Base-by-base conservation (phyloP, 2,113 vertebrate species). In the Tylochromis polylepis region DNA sequence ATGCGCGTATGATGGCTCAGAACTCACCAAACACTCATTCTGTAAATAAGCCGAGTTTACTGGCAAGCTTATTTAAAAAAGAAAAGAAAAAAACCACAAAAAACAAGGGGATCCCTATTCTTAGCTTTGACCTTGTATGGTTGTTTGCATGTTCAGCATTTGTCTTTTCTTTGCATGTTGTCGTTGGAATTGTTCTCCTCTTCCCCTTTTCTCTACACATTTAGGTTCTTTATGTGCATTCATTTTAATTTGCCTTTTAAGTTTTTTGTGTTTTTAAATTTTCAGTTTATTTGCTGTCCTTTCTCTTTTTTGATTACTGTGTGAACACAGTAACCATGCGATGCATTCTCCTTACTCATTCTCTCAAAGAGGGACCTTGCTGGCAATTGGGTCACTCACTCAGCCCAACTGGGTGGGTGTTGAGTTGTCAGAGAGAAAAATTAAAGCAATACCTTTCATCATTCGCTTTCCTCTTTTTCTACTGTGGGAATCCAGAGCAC, bases 381-480 rank as follows among this genome's bases (percentile, higher is more conserved):
- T 96, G 96, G 96, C 58, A 83, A 87, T 91, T 67, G 88, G 93
- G 81, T 91, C 84, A 67, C 93, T 91, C 94, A 65, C 88, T 94
- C 93, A 93, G 90, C 94, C 93, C 83, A 36, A 85, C 88, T 58
- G 92, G 90, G 91, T 85, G 87, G 95, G 89, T 4, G 85, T 67
- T 31, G 86, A 97, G 79, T 96, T 94, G 93, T 94, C 95, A 95
- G 95, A 97, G 96, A 97, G 97, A 96, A 93, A 96, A 97, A 83
- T 78, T 85, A 97, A 97, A 99, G 98, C 98, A 99, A 98, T 98
- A 98, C 96, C 97, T 97, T 97, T 94, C 90, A 92, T 94, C 57
- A 60, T 94, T 85, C 70, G 91, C 90, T 95, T 95, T 95, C 94
- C 96, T 96, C 96, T 97, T 97, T 97, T 97, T 97, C 85, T 97